A percentile compares a stretch with the other conserved stretches of the same genome.
Conservation (phyloP, 2,113 vertebrate genomes). For the Orthonyx spaldingii region DNA sequence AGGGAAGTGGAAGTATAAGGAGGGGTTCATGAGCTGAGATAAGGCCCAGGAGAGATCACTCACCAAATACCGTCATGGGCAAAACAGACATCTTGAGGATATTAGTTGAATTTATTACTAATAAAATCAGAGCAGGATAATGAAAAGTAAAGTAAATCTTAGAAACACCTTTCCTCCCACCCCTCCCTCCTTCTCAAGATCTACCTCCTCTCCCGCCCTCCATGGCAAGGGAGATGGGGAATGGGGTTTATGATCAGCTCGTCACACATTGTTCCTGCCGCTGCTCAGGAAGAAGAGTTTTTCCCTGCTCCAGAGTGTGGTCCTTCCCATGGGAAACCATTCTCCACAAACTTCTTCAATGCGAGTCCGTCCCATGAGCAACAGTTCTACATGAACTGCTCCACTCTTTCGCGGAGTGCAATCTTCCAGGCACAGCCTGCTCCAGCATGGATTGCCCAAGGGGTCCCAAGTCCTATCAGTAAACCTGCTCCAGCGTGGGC, state of each 20-base stretch:
- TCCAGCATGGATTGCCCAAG: not conserved
- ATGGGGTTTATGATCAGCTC: not conserved
- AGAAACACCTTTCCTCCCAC: not conserved
- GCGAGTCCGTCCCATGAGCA: not conserved
- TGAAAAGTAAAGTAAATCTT: not conserved
- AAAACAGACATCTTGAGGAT: not conserved
- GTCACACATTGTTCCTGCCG: not conserved
- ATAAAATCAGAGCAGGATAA: not conserved
- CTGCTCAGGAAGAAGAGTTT: not conserved
- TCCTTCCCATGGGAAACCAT: not conserved
- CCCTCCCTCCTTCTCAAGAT: not conserved
- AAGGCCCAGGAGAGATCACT: not conserved
- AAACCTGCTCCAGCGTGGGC: not conserved
- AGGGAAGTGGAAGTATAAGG: not conserved
- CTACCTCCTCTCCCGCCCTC: not conserved
- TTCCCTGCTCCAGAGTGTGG: not conserved
- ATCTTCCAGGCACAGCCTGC: not conserved
- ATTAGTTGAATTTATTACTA: not conserved
- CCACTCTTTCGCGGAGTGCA: not conserved
- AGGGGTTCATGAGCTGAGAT: not conserved
- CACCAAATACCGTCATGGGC: not conserved
- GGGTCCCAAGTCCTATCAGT: not conserved
- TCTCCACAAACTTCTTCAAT: not conserved
- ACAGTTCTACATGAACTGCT: not conserved
- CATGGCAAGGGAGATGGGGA: not conserved